A percentile compares a stretch with the other conserved stretches of the same genome.
Conservation (phyloP, 2,113 vertebrate species). For the Leuciscus idus region DNA sequence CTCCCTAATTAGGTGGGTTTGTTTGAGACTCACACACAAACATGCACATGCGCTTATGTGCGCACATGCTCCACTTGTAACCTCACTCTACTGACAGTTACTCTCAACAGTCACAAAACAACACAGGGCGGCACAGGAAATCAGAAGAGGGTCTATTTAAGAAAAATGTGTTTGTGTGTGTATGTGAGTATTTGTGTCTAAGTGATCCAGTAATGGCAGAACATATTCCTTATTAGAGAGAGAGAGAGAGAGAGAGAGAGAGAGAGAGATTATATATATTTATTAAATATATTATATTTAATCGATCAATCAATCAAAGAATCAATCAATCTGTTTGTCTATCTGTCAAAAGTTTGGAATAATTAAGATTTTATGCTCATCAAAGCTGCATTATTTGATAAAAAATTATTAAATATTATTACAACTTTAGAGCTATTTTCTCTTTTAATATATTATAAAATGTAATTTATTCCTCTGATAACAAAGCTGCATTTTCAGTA, state of each 20-base stretch:
- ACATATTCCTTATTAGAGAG: neutral
- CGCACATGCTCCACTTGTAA: constrained; percentile 17
- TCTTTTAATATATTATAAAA: neutral
- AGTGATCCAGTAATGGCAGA: neutral
- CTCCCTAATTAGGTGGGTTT: constrained; percentile 16
- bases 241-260: no score
- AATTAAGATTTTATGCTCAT: no score
- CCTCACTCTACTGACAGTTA: constrained; percentile 53
- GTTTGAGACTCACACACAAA: constrained; percentile 28
- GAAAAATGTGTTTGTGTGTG: neutral
- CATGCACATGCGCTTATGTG: neutral
- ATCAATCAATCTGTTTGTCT: no score
- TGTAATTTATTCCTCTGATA: neutral
- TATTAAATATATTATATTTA: no score
- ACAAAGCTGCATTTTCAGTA: neutral
- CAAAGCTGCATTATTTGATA: no score
- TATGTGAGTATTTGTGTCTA: neutral
- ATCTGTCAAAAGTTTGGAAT: no score
- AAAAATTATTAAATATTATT: no score
- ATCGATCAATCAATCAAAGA: no score
- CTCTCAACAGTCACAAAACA: constrained; percentile 49
- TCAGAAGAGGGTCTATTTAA: neutral
- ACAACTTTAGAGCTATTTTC: no score
- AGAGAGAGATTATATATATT: no score
- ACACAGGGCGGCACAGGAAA: constrained; percentile 35